A percentile compares a stretch with the other conserved stretches of the same genome.
phyloP scores from a whole-genome alignment of 2,888 invertebrate species.

The Panzeria rudis region DNA sequence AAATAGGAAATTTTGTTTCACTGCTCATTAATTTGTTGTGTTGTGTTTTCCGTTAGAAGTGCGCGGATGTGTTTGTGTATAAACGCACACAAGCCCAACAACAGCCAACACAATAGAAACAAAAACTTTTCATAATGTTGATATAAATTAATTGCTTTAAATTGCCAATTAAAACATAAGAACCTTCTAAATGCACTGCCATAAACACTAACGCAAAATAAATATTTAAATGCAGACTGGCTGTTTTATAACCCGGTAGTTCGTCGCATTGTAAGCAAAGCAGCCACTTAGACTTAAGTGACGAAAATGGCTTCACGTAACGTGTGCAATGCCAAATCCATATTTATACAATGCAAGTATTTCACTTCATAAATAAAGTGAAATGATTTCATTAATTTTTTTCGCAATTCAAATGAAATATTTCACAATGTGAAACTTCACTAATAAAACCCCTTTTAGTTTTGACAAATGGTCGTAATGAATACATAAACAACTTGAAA shows the following conservation, averaged over 20 bases:
- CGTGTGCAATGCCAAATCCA: no score
- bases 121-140: slow-evolving; percentile 61
- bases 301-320: no score
- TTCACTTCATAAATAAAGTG: no score
- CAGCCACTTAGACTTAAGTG: no score
- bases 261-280: neutral
- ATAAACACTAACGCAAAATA: slow-evolving; percentile 23
- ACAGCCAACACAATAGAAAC: slow-evolving; percentile 17
- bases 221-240: slow-evolving; percentile 22
- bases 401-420: no score
- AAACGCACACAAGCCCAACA: neutral
- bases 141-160: slow-evolving; percentile 71
- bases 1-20: slow-evolving; percentile 22
- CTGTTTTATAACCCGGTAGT: slow-evolving; percentile 14
- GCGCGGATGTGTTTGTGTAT: neutral
- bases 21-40: slow-evolving; percentile 29
- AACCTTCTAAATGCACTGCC: slow-evolving; percentile 64
- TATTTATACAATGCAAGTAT: no score
- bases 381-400: no score
- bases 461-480: no score
- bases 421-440: no score
- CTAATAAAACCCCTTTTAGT: no score
- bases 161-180: slow-evolving; percentile 72
- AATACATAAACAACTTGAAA: no score
- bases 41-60: neutral